A percentile compares a stretch with the other conserved stretches of the same genome.
These are phyloP conservation scores for Saturnia japonica DNA, from an alignment of 2,888 invertebrate species.

Conservation along the genomic window DNA sequence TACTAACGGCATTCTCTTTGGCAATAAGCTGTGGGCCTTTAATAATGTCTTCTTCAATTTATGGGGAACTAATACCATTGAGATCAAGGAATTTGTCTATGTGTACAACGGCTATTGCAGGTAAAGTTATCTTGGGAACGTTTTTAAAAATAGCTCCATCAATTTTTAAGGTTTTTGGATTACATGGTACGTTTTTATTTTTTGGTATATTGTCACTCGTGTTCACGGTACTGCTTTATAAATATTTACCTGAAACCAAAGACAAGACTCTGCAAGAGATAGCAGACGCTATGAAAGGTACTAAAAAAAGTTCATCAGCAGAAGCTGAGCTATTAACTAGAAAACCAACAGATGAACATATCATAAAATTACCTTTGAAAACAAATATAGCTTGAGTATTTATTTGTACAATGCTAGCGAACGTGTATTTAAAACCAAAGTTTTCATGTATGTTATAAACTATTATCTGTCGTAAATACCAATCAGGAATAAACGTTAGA, in stretches of 20 bases:
- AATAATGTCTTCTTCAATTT: constrained; percentile 36
- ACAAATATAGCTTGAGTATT: not conserved
- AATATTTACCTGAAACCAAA: constrained; percentile 53
- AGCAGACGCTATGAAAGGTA: constrained; percentile 31
- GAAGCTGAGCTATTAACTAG: constrained; percentile 3
- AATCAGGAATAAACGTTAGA: not conserved
- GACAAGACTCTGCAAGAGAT: constrained; percentile 52
- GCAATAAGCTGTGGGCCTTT: constrained; percentile 46
- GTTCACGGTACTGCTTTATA: constrained; percentile 35
- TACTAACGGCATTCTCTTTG: constrained; percentile 40
- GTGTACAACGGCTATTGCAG: constrained; percentile 26
- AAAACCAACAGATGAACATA: not conserved
- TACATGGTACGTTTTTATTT: constrained; percentile 42
- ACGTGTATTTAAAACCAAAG: not conserved
- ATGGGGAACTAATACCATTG: constrained; percentile 42
- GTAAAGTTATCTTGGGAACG: constrained; percentile 24
- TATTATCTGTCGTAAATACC: not conserved
- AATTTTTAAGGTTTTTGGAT: constrained; percentile 35
- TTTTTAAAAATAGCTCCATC: constrained; percentile 41
- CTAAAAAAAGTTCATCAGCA: constrained; percentile 11
- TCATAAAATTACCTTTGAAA: not conserved
- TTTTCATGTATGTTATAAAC: not conserved
- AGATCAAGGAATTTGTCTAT: constrained; percentile 39
- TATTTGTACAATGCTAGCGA: not conserved
- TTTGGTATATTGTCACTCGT: constrained; percentile 35